Evolutionary conservation across 2,888 invertebrate species (phyloP).

Genomic region (Andrena minutula): DNA sequence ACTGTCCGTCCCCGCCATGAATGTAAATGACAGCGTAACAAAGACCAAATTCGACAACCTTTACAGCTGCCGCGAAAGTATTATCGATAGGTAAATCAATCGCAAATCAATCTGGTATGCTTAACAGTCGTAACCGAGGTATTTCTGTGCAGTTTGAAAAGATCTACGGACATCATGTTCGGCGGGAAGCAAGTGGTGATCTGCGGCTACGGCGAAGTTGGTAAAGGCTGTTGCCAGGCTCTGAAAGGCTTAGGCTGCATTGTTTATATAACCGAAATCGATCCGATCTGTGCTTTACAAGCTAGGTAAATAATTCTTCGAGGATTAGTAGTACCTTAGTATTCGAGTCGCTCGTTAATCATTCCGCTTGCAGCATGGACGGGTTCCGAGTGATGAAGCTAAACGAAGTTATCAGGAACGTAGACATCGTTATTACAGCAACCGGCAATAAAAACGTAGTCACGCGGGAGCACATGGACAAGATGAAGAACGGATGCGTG

Average conservation of each 20-base stretch:
- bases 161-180: constrained; percentile 98
- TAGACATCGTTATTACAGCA: constrained; percentile 98
- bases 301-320: constrained; percentile 88
- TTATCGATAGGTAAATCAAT: constrained; percentile 90
- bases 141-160: constrained; percentile 88
- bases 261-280: constrained; percentile 97
- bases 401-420: constrained; percentile 96
- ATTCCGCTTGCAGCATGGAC: constrained; percentile 91
- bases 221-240: constrained; percentile 98
- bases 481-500: constrained; percentile 98
- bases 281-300: constrained; percentile 98
- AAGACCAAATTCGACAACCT: constrained; percentile 99
- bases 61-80: constrained; percentile 97
- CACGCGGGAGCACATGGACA: constrained; percentile 97
- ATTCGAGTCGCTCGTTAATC: neutral
- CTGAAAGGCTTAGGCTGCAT: constrained; percentile 97
- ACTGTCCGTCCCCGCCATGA: constrained; percentile 98
- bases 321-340: neutral
- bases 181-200: constrained; percentile 98
- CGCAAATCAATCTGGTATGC: neutral
- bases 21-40: constrained; percentile 98
- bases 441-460: constrained; percentile 99
- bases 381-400: constrained; percentile 97
- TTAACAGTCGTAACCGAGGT: constrained; percentile 21
- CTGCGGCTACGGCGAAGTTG: constrained; percentile 98